Base-by-base conservation (phyloP, 2,113 vertebrate species). In the Cebus imitator region DNA sequence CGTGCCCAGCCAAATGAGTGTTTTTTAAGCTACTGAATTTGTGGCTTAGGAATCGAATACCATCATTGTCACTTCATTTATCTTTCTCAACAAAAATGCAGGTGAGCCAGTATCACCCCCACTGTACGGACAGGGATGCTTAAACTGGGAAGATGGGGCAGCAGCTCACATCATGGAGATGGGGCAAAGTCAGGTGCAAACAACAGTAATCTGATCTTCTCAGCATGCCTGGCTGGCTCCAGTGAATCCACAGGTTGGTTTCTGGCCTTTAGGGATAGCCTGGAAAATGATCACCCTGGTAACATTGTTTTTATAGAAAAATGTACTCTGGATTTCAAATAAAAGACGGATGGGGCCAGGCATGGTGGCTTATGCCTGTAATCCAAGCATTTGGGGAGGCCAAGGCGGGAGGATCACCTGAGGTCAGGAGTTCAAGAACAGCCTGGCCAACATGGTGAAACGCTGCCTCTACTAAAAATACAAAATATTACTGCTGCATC, bases 131-230 rank as follows among this genome's bases (percentile, higher is more conserved):
- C 14, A 4, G 64, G 52, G 50, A 86, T 25, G 23, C 4, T 1
- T 2, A 8, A n/a, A n/a, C 25, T 1, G 0, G 40, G 23, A 1
- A 13, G 55, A 30, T 0, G 0, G 35, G 8, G 35, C 14, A 2
- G 50, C n/a, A 4, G 66, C 0, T 2, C 40, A 21, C 87, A 23
- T 17, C n/a, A 4, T 9, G 10, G 35, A 70, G 2, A 0, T 1
- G 7, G 40, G 25, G 4, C 52, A 35, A 20, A 21, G 45, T 68
- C 80, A 30, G 73, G 45, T 13, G 37, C 32, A 14, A 16, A 10
- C 5, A n/a, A 50, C 40, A 20, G 13, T 30, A 2, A 10, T 8
- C 37, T 5, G 40, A 32, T 35, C 57, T 12, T 76, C 40, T 52
- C 35, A 37, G 8, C 17, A 27, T 10, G 43, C 25, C 37, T 17